Evolutionary conservation across 30 jellyfish, hydroid and myxozoan species (phyloP).

Genomic region (Hydractinia echinata): DNA sequence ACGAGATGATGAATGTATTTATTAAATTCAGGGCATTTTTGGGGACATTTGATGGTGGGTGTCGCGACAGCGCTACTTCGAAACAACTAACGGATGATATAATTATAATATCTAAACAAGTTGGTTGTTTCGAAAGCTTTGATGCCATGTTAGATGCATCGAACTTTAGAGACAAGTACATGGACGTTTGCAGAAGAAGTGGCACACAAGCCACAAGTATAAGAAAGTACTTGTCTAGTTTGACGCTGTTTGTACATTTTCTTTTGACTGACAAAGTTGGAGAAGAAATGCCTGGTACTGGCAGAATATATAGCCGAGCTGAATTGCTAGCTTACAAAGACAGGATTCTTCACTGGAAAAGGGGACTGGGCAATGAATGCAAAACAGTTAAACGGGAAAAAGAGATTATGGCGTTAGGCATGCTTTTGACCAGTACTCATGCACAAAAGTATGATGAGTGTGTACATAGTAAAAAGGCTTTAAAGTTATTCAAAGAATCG

Average conservation of each 20-base stretch:
- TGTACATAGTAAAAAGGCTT: neutral
- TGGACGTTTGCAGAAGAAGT: neutral
- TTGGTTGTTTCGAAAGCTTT: neutral
- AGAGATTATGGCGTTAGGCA: slow-evolving; percentile 1
- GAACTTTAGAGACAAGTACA: slow-evolving; percentile 5
- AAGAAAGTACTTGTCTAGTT: neutral
- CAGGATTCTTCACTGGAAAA: neutral
- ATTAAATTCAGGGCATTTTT: no score
- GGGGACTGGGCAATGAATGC: slow-evolving; percentile 8
- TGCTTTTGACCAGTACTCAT: neutral
- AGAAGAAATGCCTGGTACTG: neutral
- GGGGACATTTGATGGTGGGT: neutral
- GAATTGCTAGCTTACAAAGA: neutral
- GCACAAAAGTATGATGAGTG: neutral
- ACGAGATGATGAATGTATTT: neutral
- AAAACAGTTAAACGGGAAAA: neutral
- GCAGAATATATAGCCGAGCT: neutral
- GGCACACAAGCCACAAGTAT: slow-evolving; percentile 2
- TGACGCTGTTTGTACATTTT: neutral
- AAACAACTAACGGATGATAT: neutral
- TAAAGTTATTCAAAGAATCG: neutral
- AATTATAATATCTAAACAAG: neutral
- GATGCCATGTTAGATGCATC: neutral
- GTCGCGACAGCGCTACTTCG: neutral
- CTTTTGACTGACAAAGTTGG: neutral